Base-by-base conservation (phyloP, 2,113 vertebrate species). In the Ammodytes marinus region DNA sequence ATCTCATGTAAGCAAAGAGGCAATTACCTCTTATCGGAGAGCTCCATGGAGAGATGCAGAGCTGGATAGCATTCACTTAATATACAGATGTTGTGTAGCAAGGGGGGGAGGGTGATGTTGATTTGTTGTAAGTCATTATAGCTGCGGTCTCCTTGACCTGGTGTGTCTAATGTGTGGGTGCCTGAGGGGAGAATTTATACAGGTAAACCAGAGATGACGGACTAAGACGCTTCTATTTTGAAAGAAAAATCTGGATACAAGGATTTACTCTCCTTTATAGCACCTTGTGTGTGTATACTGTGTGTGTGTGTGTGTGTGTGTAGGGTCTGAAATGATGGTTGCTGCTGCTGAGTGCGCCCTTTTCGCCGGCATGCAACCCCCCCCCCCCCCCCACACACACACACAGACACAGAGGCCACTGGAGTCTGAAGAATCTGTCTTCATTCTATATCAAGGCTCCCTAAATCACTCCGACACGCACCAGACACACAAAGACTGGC, bases 1-100 rank as follows among this genome's bases (percentile, higher is more conserved):
- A 81, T 89, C 73, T 82, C 69, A 69, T 87, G 90, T 92, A 86
- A 89, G 72, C 84, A 84, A 86, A 79, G 71, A 87, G 71, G 77
- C 89, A 91, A 91, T 91, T 88, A 84, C 55, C 57, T 69, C 89
- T 89, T 91, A 89, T 91, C 66, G 77, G 53, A 27, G 47, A 58
- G 12, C 60, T 59, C 75, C 49, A 50, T 70, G 64, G 74, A 73
- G 79, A 85, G 79, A 89, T 82, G 67, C 47, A 77, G 49, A 78
- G 74, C 46, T 79, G 64, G 82, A 86, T 70, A 75, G 61, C 50
- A 68, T 86, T 85, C 46, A 74, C 57, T 64, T 78, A 66, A 69
- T 69, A 52, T 43, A 66, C 58, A 79, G 37, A 76, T 52, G 77
- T 72, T 55, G 15, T n/a, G 65, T 54, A 65, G 39, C 42, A 42